Percentiles rank a stretch among this genome's conserved stretches.
Conservation (phyloP, 2,888 invertebrate genomes). For the Bombyx huttoni region DNA sequence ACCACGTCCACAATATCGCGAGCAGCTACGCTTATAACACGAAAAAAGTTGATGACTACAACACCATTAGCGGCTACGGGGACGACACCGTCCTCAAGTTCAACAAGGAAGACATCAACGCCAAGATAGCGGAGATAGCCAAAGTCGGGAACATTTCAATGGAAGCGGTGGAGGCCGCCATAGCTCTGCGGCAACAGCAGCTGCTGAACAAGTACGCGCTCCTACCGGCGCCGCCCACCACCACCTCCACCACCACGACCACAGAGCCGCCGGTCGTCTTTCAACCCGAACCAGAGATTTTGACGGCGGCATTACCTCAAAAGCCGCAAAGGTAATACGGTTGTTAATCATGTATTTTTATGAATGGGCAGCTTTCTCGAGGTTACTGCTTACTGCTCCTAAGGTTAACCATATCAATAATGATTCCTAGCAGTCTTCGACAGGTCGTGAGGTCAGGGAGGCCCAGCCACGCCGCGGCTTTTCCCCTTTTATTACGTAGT, state of each 20-base stretch:
- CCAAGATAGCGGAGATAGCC: constrained; percentile 68
- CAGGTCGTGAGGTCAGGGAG: too few species aligned
- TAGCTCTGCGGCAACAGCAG: constrained; percentile 79
- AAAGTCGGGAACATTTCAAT: constrained; percentile 84
- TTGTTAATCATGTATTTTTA: background rate
- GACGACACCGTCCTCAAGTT: constrained; percentile 53
- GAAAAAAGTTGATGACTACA: constrained; percentile 64
- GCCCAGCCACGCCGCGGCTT: too few species aligned
- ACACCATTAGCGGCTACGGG: constrained; percentile 57
- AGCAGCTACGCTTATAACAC: constrained; percentile 45
- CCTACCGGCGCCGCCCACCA: constrained; percentile 54
- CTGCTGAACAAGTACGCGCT: constrained; percentile 73
- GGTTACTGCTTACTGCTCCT: too few species aligned
- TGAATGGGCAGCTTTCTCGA: background rate
- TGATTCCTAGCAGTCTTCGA: background rate
- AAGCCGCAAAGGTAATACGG: constrained; percentile 48
- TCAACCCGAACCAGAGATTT: constrained; percentile 51
- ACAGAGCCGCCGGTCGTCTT: constrained; percentile 31
- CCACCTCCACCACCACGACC: constrained; percentile 54
- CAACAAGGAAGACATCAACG: constrained; percentile 56
- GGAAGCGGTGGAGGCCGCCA: constrained; percentile 83
- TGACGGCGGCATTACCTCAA: constrained; percentile 35
- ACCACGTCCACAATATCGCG: constrained; percentile 55
- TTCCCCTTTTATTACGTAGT: too few species aligned
- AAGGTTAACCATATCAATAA: too few species aligned